Evolutionary conservation across 2,113 vertebrate species (phyloP).

Genomic region (Scytalopus superciliaris): DNA sequence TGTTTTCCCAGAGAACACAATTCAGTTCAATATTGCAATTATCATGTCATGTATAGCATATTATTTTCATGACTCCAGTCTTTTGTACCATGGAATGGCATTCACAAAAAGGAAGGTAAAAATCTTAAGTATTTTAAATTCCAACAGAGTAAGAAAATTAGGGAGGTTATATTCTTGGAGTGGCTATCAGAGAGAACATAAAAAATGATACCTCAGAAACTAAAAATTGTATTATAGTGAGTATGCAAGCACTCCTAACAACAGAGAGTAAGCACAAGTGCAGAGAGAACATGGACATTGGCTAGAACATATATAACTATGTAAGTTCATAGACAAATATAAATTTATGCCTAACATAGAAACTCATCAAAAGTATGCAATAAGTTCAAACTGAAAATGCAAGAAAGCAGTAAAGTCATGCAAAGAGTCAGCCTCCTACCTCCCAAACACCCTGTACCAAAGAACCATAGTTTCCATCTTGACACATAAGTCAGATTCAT

Average conservation of each 20-base stretch:
- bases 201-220: neutral
- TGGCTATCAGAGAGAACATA: neutral
- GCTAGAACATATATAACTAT: neutral
- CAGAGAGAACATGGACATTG: neutral
- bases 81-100: neutral
- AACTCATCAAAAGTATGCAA: conserved; percentile 47
- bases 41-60: neutral
- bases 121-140: neutral
- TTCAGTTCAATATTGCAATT: neutral
- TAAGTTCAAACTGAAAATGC: conserved; percentile 22
- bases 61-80: neutral
- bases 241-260: neutral
- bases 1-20: neutral
- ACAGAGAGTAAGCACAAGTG: neutral
- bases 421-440: neutral
- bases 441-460: neutral
- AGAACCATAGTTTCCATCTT: neutral
- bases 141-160: neutral
- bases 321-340: neutral
- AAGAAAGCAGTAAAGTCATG: neutral
- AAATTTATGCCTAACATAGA: neutral
- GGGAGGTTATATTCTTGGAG: neutral
- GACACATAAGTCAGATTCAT: neutral
- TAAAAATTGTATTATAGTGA: neutral
- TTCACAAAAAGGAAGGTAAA: neutral